Base-by-base conservation (phyloP, 1,140 invertebrate species). In the Sycophaga agraensis region DNA sequence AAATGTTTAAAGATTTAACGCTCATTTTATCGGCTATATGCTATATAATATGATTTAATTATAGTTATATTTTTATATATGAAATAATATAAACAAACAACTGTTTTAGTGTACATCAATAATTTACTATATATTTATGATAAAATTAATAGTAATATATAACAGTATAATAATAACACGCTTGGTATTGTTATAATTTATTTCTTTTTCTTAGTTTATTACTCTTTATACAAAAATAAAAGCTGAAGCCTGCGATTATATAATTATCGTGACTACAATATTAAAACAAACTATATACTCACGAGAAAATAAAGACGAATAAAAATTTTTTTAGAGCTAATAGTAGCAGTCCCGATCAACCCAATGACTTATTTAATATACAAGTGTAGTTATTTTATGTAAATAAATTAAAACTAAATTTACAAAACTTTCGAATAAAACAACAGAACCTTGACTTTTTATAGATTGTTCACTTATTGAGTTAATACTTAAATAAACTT, bases 151-250 rank as follows among this genome's bases (percentile, higher is more conserved):
- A 48, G 59, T 64, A 64, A 64, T 65, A 65, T 67, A 63, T 70
- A 69, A 65, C 64, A 65, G 65, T 65, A 64, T 62, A 66, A 70
- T 58, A 65, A 64, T 67, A 66, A 64, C 63, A 65, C 54, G 67
- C 64, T 66, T 69, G 61, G 59, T 65, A 65, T 67, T 62, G 64
- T 61, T 46, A 45, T 53, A 62, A n/a, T n/a, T 56, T 65, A 56
- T 65, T 43, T 62, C 5, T 46, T 46, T 43, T 51, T 50, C 4
- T n/a, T 51, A 35, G 9, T 58, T 37, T 57, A 53, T 55, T 63
- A 57, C 67, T 76, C 77, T 75, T 76, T 76, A 76, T 76, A 76
- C 76, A 74, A 73, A 77, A 78, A 73, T 75, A 78, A 60, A 76
- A 76, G 76, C 73, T 76, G 76, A 76, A 76, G 73, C 75, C 74